Percentiles rank a stretch among this genome's conserved stretches.
phyloP scores from a whole-genome alignment of 2,113 vertebrate species.

The Pelobates fuscus region DNA sequence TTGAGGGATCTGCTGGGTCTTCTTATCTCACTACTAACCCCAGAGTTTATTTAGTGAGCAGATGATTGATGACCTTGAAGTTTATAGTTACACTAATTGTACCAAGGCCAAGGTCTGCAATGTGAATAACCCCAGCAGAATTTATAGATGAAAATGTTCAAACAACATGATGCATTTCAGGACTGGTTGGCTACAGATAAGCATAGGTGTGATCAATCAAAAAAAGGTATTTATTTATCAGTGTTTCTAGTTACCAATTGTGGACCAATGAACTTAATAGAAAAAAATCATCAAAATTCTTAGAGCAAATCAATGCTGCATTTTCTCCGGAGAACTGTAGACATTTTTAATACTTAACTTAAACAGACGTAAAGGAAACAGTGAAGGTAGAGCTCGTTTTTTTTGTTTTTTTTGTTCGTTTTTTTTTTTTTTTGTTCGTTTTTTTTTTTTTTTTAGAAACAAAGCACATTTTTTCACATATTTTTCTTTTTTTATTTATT shows the following conservation, averaged over 20 bases:
- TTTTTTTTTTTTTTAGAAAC: no score
- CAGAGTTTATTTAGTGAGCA: no score
- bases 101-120: background rate
- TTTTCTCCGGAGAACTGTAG: constrained; percentile 1
- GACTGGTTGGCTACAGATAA: constrained; percentile 7
- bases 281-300: constrained; percentile 33
- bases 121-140: constrained; percentile 4
- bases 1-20: background rate
- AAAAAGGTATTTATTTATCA: background rate
- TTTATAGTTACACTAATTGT: background rate
- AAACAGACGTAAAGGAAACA: constrained; percentile 11
- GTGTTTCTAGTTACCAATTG: constrained; percentile 6
- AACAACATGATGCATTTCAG: background rate
- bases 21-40: background rate
- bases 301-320: constrained; percentile 13
- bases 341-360: constrained; percentile 13
- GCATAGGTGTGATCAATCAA: constrained; percentile 15
- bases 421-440: no score
- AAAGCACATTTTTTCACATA: no score
- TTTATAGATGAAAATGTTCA: background rate
- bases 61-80: constrained; percentile 8
- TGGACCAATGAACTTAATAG: background rate
- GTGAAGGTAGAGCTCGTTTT: no score
- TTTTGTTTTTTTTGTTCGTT: no score
- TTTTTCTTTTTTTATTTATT: no score